Evolutionary conservation across 2,113 vertebrate genomes (phyloP).

Genomic region (Colaptes auratus): DNA sequence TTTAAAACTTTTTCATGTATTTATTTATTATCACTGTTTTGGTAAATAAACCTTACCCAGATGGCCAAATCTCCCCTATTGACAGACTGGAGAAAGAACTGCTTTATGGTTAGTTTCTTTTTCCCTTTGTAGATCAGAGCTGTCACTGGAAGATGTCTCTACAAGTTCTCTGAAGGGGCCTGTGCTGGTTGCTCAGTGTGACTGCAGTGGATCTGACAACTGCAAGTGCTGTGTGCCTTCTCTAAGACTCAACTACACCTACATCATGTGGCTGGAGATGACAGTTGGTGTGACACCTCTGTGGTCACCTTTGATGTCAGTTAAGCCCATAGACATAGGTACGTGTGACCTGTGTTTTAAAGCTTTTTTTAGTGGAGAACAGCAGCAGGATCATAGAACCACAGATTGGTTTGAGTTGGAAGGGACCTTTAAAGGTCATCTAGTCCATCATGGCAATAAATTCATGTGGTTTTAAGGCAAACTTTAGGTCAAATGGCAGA

Average conservation of each 20-base stretch:
- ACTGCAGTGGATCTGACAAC: conserved; percentile 6
- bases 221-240: conserved; percentile 76
- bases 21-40: background rate
- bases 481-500: background rate
- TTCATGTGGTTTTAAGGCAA: background rate
- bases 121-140: conserved; percentile 37
- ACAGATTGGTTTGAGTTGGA: background rate
- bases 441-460: background rate
- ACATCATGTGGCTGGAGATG: conserved; percentile 75
- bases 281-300: background rate
- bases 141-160: conserved; percentile 24
- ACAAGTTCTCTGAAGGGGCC: background rate
- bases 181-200: conserved; percentile 35
- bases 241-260: conserved; percentile 23
- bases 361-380: background rate
- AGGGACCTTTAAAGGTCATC: background rate
- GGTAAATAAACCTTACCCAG: background rate
- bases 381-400: background rate
- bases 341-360: conserved; percentile 2
- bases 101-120: background rate
- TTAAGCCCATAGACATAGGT: conserved; percentile 72
- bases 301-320: conserved; percentile 69
- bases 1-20: background rate
- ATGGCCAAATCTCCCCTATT: background rate
- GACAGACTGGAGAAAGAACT: background rate